A percentile compares a stretch with the other conserved stretches of the same genome.
These are phyloP conservation scores for Corythornis leucogaster DNA, from an alignment of 2,797 vertebrate species.

Conservation along the genomic window DNA sequence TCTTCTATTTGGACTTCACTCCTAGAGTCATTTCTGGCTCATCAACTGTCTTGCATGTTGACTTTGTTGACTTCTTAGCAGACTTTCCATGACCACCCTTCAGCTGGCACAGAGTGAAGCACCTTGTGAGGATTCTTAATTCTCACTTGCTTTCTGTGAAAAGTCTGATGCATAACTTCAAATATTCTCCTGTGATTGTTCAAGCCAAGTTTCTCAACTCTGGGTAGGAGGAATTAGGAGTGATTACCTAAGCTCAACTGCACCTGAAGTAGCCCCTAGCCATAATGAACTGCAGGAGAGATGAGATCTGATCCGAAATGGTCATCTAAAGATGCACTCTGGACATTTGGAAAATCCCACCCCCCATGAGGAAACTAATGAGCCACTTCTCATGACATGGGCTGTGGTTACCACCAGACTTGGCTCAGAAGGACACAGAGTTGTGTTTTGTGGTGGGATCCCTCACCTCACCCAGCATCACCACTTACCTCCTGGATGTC, in stretches of 20 bases:
- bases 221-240: background rate
- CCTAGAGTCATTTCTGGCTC: background rate
- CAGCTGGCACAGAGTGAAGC: background rate
- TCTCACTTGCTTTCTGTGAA: background rate
- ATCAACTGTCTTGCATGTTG: rapidly evolving
- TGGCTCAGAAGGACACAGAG: background rate
- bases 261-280: background rate
- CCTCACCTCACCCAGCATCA: background rate
- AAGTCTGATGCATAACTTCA: rapidly evolving
- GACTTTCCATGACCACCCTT: background rate
- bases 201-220: background rate
- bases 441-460: background rate
- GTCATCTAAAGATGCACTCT: rapidly evolving
- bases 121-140: background rate
- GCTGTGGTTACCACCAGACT: rapidly evolving
- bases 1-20: background rate
- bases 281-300: background rate
- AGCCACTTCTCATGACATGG: background rate
- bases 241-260: background rate
- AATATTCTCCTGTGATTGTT: background rate
- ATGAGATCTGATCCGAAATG: background rate
- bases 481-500: background rate
- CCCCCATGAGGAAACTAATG: background rate
- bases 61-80: background rate
- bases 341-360: background rate